Evolutionary conservation across 2,888 invertebrate species (phyloP).

Genomic region (Tetheella fluctuosa): DNA sequence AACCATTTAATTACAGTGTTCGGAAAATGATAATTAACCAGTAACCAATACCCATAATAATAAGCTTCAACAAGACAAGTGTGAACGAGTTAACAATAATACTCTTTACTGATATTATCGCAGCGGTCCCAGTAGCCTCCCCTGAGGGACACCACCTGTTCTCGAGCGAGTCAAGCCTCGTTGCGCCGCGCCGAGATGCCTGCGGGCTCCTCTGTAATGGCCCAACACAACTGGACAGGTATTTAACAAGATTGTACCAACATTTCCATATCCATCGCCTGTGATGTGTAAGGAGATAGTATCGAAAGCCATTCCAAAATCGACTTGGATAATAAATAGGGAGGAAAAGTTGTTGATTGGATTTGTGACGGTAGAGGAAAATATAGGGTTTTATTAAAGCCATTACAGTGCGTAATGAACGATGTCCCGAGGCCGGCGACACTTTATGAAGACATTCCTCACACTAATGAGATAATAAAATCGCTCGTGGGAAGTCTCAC

Average conservation of each 20-base stretch:
- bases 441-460: conserved; percentile 78
- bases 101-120: conserved; percentile 10
- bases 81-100: conserved; percentile 28
- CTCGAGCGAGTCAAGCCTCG: conserved; percentile 30
- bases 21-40: neutral
- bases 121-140: conserved; percentile 16
- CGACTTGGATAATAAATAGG: conserved; percentile 39
- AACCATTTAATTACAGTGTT: neutral
- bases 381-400: conserved; percentile 70
- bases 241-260: neutral
- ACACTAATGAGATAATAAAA: conserved; percentile 77
- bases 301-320: conserved; percentile 17
- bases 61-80: neutral
- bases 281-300: neutral
- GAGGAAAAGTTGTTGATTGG: conserved; percentile 7
- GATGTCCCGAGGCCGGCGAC: conserved; percentile 74
- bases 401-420: conserved; percentile 73
- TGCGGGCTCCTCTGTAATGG: conserved; percentile 60
- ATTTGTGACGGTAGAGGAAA: conserved; percentile 37
- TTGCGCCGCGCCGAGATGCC: conserved; percentile 41
- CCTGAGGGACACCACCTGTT: conserved; percentile 28
- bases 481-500: conserved; percentile 58
- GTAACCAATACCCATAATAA: neutral
- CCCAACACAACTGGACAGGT: conserved; percentile 29
- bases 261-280: conserved; percentile 38